A percentile compares a stretch with the other conserved stretches of the same genome.
These are phyloP conservation scores for Quadroppia sp. DNA, from an alignment of 2,888 invertebrate genomes.

Conservation along the genomic window DNA sequence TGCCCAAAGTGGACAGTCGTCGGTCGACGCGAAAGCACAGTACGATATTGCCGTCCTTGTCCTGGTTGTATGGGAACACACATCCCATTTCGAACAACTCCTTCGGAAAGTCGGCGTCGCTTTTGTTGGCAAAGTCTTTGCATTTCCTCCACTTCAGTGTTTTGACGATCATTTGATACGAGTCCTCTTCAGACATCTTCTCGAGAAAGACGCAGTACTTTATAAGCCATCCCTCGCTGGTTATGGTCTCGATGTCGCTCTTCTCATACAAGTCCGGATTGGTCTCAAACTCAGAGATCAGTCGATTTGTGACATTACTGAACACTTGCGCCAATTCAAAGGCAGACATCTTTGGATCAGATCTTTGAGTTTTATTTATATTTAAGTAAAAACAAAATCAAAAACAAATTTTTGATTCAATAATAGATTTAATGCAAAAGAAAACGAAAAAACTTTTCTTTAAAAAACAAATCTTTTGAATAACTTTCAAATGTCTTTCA, in stretches of 20 bases:
- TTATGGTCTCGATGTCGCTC: neutral
- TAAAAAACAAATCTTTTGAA: too few relatives aligned
- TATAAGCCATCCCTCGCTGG: conserved; percentile 27
- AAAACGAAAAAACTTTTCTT: too few relatives aligned
- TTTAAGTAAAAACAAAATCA: too few relatives aligned
- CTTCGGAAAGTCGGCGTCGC: neutral
- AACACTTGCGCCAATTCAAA: conserved; percentile 18
- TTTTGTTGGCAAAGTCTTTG: neutral
- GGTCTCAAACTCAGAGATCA: neutral
- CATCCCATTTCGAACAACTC: conserved; percentile 20
- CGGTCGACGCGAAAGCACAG: neutral
- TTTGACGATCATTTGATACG: neutral
- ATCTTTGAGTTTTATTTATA: too few relatives aligned
- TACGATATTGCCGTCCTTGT: conserved; percentile 18
- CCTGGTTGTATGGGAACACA: conserved; percentile 8
- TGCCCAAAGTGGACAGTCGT: neutral
- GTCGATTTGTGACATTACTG: neutral
- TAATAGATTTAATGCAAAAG: too few relatives aligned
- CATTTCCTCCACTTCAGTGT: neutral
- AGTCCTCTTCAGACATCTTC: neutral
- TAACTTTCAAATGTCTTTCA: too few relatives aligned
- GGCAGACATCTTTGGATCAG: conserved; percentile 16
- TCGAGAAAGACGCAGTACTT: conserved; percentile 11
- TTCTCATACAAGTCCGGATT: conserved; percentile 1
- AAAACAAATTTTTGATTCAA: too few relatives aligned